Percentiles rank a stretch among this genome's conserved stretches.
Evolutionary conservation across 1,140 invertebrate species (phyloP).

Genomic region (Venturia canescens): DNA sequence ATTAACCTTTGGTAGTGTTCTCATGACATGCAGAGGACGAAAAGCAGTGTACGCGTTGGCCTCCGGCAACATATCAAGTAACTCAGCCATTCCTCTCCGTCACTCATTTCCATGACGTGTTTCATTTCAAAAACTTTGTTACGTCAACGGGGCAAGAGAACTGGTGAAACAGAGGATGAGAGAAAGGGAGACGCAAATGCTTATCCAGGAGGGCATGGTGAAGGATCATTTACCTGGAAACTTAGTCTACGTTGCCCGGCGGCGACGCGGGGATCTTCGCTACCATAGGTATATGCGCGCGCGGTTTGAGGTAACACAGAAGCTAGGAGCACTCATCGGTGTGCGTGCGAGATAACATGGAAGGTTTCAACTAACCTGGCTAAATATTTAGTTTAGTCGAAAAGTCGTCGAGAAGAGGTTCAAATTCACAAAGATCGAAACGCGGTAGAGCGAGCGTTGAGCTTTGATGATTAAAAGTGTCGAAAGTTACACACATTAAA

Average conservation of each 20-base stretch:
- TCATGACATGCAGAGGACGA: slow-evolving; percentile 20
- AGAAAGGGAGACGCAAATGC: background rate
- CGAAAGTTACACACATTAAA: background rate
- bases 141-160: background rate
- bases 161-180: background rate
- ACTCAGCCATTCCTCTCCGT: background rate
- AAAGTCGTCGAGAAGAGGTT: background rate
- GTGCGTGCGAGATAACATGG: background rate
- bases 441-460: background rate
- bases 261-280: background rate
- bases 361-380: background rate
- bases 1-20: background rate
- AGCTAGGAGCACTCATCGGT: background rate
- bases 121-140: slow-evolving; percentile 33
- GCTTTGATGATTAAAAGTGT: background rate
- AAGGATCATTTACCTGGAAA: slow-evolving; percentile 15
- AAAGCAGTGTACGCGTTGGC: background rate
- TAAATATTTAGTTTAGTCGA: background rate
- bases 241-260: slow-evolving; percentile 9
- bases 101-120: slow-evolving; percentile 12
- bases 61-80: slow-evolving; percentile 23
- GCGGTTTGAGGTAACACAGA: background rate
- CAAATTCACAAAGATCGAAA: background rate
- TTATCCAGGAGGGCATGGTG: background rate
- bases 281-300: background rate